These are phyloP conservation scores for Cistogaster globosa DNA, from an alignment of 2,888 invertebrate species.

Conservation along the genomic window DNA sequence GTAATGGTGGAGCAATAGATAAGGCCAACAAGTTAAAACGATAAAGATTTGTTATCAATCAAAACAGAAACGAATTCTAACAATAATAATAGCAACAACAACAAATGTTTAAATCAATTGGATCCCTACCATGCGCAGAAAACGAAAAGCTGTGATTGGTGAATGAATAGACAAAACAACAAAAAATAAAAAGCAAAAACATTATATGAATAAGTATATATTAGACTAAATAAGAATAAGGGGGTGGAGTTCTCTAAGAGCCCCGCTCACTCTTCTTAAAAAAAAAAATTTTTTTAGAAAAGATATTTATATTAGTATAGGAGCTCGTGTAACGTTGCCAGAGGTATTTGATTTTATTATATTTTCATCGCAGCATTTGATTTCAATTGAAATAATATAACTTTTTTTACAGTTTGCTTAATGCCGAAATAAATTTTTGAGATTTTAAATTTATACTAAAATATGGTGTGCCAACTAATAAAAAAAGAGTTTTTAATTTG, in stretches of 20 bases:
- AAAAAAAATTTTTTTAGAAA: background rate
- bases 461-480: too few relatives aligned
- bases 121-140: slow-evolving; percentile 72
- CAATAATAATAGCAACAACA: slow-evolving; percentile 35
- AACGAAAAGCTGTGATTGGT: slow-evolving; percentile 73
- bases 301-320: background rate
- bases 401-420: too few relatives aligned
- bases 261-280: slow-evolving; percentile 12
- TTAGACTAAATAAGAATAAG: slow-evolving; percentile 29
- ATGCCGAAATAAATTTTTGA: too few relatives aligned
- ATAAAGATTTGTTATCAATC: slow-evolving; percentile 82
- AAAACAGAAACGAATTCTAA: slow-evolving; percentile 70
- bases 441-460: too few relatives aligned
- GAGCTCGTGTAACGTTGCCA: slow-evolving; percentile 17
- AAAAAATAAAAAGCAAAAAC: slow-evolving; percentile 13
- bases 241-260: slow-evolving; percentile 60
- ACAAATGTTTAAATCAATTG: slow-evolving; percentile 50
- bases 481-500: too few relatives aligned
- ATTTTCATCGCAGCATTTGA: too few relatives aligned
- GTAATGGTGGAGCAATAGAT: slow-evolving; percentile 54
- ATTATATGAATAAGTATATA: background rate
- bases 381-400: too few relatives aligned
- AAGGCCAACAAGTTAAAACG: slow-evolving; percentile 72
- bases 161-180: slow-evolving; percentile 35
- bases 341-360: too few relatives aligned